Conservation (phyloP, 2,888 invertebrate genomes). For the Hybos culiciformis region DNA sequence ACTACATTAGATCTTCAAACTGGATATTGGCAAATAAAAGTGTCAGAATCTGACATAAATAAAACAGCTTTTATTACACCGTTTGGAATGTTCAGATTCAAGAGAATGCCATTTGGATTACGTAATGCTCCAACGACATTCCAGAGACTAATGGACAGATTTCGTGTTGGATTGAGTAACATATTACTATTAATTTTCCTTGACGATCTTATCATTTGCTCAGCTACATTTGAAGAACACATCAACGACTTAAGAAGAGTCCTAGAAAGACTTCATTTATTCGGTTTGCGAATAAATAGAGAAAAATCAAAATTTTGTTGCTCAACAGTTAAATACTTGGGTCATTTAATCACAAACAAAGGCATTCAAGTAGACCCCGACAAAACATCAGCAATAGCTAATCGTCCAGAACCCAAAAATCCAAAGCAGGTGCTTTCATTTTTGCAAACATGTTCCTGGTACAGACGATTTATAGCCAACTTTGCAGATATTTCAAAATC, state of each 20-base stretch:
- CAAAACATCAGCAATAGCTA: conserved; percentile 3
- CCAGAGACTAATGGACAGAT: conserved; percentile 8
- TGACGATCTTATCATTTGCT: conserved; percentile 20
- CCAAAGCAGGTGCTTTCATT: too few species aligned
- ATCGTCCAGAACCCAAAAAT: conserved; percentile 14
- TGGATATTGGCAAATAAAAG: conserved; percentile 8
- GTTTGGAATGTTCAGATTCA: conserved; percentile 21
- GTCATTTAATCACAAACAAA: background rate
- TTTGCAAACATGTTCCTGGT: too few species aligned
- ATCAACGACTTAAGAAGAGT: conserved; percentile 18
- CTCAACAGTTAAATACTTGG: conserved; percentile 1
- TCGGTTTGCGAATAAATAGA: conserved; percentile 12
- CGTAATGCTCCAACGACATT: conserved; percentile 21
- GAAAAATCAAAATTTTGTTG: too few species aligned
- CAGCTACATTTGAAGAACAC: conserved; percentile 15
- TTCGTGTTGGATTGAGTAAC: background rate
- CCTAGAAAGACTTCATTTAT: conserved; percentile 16
- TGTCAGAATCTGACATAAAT: conserved; percentile 7
- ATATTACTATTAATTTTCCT: conserved; percentile 15
- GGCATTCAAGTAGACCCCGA: conserved; percentile 6
- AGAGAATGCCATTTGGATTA: conserved; percentile 23
- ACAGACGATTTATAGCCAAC: conserved; percentile 21
- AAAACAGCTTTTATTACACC: conserved; percentile 24
- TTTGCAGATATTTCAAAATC: conserved; percentile 19
- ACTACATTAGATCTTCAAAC: conserved; percentile 14